Percentiles rank a stretch among this genome's conserved stretches.
These are phyloP conservation scores for Mustela lutreola DNA, from an alignment of 2,113 vertebrate genomes.

Conservation along the genomic window DNA sequence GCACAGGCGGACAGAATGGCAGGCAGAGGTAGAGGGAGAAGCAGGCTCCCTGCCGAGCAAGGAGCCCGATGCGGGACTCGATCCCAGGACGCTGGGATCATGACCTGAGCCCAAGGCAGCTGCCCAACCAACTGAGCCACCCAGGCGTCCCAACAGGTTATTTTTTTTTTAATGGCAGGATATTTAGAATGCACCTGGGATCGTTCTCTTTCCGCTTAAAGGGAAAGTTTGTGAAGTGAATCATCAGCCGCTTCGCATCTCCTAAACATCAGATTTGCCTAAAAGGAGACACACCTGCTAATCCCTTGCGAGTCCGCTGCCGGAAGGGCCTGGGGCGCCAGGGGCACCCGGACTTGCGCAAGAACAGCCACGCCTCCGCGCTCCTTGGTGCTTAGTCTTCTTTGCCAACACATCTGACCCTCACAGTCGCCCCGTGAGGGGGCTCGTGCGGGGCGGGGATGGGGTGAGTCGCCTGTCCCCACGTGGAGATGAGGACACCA, in stretches of 20 bases:
- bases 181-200: background rate
- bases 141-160: too few species aligned
- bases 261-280: slow-evolving; percentile 40
- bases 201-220: background rate
- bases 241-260: slow-evolving; percentile 2
- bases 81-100: too few species aligned
- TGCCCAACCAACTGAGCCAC: too few species aligned
- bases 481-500: fast-evolving
- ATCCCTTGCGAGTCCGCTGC: background rate
- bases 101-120: too few species aligned
- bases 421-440: fast-evolving
- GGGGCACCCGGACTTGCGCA: fast-evolving
- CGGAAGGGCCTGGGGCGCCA: background rate
- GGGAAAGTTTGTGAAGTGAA: background rate
- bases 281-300: slow-evolving; percentile 22
- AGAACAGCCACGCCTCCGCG: fast-evolving
- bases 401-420: fast-evolving
- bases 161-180: background rate
- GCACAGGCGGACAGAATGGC: too few species aligned
- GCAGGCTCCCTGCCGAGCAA: too few species aligned
- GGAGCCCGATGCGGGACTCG: too few species aligned
- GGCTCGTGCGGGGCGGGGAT: background rate
- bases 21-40: too few species aligned
- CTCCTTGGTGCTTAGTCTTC: background rate
- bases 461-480: background rate